Conservation (phyloP, 2,888 invertebrate species). For the Amiota mariae region DNA sequence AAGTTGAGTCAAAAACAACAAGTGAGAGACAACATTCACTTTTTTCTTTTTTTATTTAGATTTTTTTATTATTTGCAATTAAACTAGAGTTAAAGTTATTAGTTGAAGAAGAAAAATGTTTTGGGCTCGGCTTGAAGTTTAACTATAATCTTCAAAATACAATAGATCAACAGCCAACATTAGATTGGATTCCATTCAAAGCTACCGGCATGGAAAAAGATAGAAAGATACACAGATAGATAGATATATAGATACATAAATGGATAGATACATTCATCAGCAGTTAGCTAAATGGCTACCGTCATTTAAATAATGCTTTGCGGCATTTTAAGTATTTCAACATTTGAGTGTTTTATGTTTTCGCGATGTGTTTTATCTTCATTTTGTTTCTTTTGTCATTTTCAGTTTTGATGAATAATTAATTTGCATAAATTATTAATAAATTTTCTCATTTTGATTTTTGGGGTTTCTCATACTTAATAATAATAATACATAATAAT, state of each 20-base stretch:
- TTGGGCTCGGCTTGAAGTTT: not conserved
- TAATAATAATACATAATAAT: too few relatives aligned
- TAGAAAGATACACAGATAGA: not conserved
- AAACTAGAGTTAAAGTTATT: too few relatives aligned
- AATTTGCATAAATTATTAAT: constrained; percentile 24
- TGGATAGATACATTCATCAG: not conserved
- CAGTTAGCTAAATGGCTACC: not conserved
- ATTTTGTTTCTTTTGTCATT: not conserved
- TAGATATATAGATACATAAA: not conserved
- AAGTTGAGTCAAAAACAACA: too few relatives aligned
- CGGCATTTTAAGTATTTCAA: constrained; percentile 7
- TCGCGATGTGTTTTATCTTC: not conserved
- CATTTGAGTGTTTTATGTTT: too few relatives aligned
- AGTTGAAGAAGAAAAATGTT: too few relatives aligned
- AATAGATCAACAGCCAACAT: not conserved
- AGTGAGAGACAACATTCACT: too few relatives aligned
- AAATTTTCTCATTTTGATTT: constrained; percentile 6
- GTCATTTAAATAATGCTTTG: not conserved
- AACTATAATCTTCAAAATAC: too few relatives aligned
- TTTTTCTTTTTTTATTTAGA: too few relatives aligned
- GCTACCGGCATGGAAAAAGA: not conserved
- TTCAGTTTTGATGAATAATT: constrained; percentile 11
- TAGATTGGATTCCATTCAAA: not conserved
- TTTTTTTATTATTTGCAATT: too few relatives aligned
- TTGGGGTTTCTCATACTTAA: not conserved